Base-by-base conservation (phyloP, 2,888 invertebrate genomes). In the Hypomecis punctinalis region DNA sequence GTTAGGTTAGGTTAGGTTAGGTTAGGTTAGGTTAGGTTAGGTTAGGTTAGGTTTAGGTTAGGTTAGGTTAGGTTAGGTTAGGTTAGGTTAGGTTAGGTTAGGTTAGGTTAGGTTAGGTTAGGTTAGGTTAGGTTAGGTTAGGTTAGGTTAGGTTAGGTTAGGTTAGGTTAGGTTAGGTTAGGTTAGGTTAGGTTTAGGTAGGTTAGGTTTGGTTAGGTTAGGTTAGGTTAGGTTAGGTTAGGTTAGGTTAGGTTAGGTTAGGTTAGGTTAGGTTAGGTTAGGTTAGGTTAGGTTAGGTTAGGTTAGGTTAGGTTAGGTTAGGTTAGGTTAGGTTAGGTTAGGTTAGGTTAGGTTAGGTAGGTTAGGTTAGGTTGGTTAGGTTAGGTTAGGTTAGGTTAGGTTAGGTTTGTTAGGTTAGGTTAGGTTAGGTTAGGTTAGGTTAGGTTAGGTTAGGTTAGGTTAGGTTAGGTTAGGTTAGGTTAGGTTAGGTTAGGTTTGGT, bases 231-330 rank as follows among this genome's bases (percentile, higher is more conserved):
- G 61, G 61, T 59, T 43, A 43, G 43, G 43, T 43, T 43, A 43
- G 43, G 43, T 43, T 43, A 64, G 67, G 67, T 64, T 67, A 64
- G 67, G 67, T 65, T 68, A 65, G 68, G 61, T 61, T 61, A 60
- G 60, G 60, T 60, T 60, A 53, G 60, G 49, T 58, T 61, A 57
- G 56, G 56, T 57, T 57, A 57, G 56, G 56, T 57, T 57, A 46
- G 56, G 56, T 57, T 57, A 57, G 56, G 56, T 57, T 57, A 47
- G 56, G 56, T 57, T 57, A 57, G 56, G 56, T 57, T 57, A 57
- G 56, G 56, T 57, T 57, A 57, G n/a, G 56, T 57, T 57, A 48
- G 56, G 56, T 57, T 57, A 57, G 56, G 56, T 57, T 57, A 57
- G 55, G 55, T 55, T 55, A 55, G 55, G 55, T 55, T 55, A 55